These are phyloP conservation scores for Taurulus bubalis DNA, from an alignment of 2,113 vertebrate genomes.

Conservation along the genomic window DNA sequence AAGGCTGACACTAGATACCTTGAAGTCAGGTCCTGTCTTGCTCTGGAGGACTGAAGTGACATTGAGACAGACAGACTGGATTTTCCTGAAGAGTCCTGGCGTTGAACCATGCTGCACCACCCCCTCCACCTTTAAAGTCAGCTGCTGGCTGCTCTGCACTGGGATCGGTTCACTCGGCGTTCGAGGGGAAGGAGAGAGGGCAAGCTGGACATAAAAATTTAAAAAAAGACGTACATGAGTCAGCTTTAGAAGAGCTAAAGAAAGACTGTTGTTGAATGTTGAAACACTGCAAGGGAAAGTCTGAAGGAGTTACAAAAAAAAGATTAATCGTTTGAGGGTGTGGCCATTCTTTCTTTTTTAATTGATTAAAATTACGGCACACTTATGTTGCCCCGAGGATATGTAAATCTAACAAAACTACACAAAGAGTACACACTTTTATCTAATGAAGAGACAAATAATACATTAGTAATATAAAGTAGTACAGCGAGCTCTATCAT, in stretches of 20 bases:
- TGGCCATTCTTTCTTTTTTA: background rate
- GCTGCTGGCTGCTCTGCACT: conserved; percentile 94
- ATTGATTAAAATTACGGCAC: background rate
- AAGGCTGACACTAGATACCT: conserved; percentile 65
- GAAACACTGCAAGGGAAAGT: background rate
- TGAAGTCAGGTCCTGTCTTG: conserved; percentile 92
- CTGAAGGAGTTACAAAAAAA: background rate
- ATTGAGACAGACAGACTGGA: conserved; percentile 94
- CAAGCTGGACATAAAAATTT: conserved; percentile 83
- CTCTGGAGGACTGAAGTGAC: conserved; percentile 94
- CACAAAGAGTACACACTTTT: background rate
- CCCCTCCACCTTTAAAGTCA: conserved; percentile 96
- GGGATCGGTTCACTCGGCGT: conserved; percentile 94
- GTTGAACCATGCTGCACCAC: conserved; percentile 96
- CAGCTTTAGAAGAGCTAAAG: background rate
- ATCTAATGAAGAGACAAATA: background rate
- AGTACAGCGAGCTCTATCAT: background rate
- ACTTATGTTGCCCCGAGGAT: background rate
- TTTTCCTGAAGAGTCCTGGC: conserved; percentile 96
- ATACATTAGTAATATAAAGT: background rate
- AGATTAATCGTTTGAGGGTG: background rate
- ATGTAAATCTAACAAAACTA: background rate
- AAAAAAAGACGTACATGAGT: background rate
- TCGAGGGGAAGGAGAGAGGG: conserved; percentile 94
- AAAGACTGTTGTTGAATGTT: background rate